Base-by-base conservation (phyloP, 2,888 invertebrate species). In the Abscondita cerata region DNA sequence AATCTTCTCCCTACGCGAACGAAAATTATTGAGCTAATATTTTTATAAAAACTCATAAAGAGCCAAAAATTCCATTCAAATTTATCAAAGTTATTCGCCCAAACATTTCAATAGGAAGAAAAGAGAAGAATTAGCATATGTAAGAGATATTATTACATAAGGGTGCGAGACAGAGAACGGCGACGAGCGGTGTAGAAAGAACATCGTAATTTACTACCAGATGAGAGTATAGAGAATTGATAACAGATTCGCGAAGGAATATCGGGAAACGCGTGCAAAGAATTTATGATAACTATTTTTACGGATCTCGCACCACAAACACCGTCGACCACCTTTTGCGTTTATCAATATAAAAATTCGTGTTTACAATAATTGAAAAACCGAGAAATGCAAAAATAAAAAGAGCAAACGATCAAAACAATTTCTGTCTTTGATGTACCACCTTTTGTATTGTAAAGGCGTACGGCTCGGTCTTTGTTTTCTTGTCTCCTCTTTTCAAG, bases 211-310 rank as follows among this genome's bases (percentile, higher is more conserved):
- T 66, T 66, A 66, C 64, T 66, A 52, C 64, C 52, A 59, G 61
- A 63, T 58, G 60, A 52, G 59, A 51, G 52, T 55, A 64, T 58
- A 66, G 59, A 64, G 66, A 66, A 66, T 66, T 66, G 66, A 66
- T 66, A 66, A 66, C 66, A 66, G 66, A 68, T 66, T 64, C 64
- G 44, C 56, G 59, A 56, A 66, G 66, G 62, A 65, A 68, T 66
- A 64, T 68, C 52, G 61, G 61, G 52, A 64, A 66, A 66, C 58
- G 58, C 64, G 59, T 57, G 59, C 66, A 50, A 59, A 59, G 63
- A 64, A 66, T 66, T 66, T 66, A 66, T 66, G 66, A 66, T 66
- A 57, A 56, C 60, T 51, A 52, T 53, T 57, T 52, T 57, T 62
- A 38, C 52, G 52, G 57, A 13, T 62, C 57, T 48, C 52, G 53